Percentiles rank a stretch among this genome's conserved stretches.
Evolutionary conservation across 2,797 vertebrate genomes (phyloP).

Genomic region (Lepidocolaptes lacrymiger): DNA sequence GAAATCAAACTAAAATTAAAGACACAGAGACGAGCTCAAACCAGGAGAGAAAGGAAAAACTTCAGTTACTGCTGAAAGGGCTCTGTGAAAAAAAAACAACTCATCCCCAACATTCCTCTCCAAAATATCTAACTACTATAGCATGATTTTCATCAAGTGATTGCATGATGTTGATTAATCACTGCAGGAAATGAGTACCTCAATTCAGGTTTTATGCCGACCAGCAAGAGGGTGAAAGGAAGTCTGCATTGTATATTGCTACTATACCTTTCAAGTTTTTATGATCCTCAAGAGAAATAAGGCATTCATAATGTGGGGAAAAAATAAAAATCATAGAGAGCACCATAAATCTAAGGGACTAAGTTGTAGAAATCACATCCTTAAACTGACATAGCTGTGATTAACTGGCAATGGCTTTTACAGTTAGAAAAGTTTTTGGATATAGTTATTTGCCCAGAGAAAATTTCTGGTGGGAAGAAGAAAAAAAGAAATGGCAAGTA

Average conservation of each 20-base stretch:
- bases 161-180: constrained; percentile 69
- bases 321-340: constrained; percentile 71
- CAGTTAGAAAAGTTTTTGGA: constrained; percentile 45
- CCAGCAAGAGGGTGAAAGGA: constrained; percentile 58
- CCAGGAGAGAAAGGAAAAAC: constrained; percentile 16
- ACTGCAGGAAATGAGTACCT: constrained; percentile 68
- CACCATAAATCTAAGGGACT: constrained; percentile 66
- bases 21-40: constrained; percentile 17
- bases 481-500: background rate
- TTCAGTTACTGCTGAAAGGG: background rate
- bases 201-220: constrained; percentile 54
- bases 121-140: constrained; percentile 25
- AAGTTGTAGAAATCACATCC: constrained; percentile 69
- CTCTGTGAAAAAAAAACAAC: background rate
- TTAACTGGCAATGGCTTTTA: constrained; percentile 62
- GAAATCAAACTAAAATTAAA: constrained; percentile 32
- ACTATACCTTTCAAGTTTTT: constrained; percentile 71
- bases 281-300: constrained; percentile 64
- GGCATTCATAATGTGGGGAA: constrained; percentile 58
- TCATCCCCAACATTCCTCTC: background rate
- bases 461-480: background rate
- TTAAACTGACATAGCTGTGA: constrained; percentile 64
- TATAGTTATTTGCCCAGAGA: constrained; percentile 32
- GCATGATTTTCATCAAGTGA: constrained; percentile 51
- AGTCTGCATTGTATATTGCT: constrained; percentile 66